These are phyloP conservation scores for Lacerta bilineata DNA, from an alignment of 2,797 vertebrate species.

Conservation along the genomic window DNA sequence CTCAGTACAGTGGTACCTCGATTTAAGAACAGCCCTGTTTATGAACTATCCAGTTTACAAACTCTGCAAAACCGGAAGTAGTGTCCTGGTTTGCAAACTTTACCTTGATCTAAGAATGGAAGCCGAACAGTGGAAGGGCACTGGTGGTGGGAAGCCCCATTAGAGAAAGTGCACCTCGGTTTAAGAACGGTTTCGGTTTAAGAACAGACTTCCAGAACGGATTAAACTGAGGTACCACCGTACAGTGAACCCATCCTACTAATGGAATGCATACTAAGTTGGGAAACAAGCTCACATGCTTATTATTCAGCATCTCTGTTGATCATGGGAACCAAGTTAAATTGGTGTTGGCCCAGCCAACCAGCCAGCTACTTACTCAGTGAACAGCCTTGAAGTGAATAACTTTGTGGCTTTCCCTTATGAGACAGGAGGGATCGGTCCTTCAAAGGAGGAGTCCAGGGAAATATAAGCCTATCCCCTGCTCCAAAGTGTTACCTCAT, in stretches of 20 bases:
- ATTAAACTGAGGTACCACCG: no score
- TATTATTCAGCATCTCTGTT: background rate
- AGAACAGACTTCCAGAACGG: no score
- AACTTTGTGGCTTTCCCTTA: background rate
- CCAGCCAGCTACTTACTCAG: background rate
- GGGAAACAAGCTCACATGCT: background rate
- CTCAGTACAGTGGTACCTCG: no score
- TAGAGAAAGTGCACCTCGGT: no score
- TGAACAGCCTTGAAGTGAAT: background rate
- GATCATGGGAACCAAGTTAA: conserved; percentile 11
- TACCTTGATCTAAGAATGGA: no score
- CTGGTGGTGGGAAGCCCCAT: no score
- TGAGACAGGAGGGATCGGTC: background rate
- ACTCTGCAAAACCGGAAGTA: no score
- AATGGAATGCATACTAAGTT: background rate
- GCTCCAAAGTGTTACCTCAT: background rate
- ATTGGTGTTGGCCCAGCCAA: background rate
- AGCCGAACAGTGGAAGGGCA: no score
- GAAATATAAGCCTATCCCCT: background rate
- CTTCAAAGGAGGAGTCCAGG: background rate
- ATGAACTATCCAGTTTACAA: no score
- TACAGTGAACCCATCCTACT: background rate
- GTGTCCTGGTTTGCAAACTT: no score
- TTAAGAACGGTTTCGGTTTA: no score
- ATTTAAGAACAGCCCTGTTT: no score